These are phyloP conservation scores for Melanogrammus aeglefinus DNA, from an alignment of 2,797 vertebrate genomes.

Conservation along the genomic window DNA sequence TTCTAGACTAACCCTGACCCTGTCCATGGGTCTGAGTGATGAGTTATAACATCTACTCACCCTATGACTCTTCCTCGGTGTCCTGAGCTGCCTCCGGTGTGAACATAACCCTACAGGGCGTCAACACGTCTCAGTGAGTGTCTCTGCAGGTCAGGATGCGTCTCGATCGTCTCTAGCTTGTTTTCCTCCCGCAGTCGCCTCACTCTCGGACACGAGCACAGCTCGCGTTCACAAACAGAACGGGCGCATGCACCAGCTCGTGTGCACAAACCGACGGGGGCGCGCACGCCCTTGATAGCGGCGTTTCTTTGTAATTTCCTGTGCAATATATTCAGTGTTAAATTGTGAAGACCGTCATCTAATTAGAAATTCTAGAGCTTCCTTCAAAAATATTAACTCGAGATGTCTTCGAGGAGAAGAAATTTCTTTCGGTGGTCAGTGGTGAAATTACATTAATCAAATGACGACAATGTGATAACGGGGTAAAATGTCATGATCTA, in stretches of 20 bases:
- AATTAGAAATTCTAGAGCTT: neutral
- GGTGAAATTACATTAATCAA: neutral
- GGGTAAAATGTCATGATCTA: conserved; percentile 33
- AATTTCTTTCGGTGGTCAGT: neutral
- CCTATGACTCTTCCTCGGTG: conserved; percentile 49
- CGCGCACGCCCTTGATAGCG: conserved; percentile 64
- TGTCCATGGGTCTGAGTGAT: too few species aligned
- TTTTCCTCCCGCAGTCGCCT: conserved; percentile 74
- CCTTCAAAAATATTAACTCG: neutral
- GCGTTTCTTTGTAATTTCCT: neutral
- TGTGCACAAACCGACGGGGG: conserved; percentile 51
- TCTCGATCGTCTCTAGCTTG: conserved; percentile 55
- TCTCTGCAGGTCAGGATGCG: conserved; percentile 56
- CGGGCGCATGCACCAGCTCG: conserved; percentile 61
- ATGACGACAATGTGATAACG: neutral
- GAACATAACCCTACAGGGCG: conserved; percentile 52
- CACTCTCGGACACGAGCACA: conserved; percentile 61
- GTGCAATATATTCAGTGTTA: neutral
- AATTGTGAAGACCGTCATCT: conserved; percentile 1
- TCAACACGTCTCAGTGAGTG: conserved; percentile 50
- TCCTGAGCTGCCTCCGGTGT: conserved; percentile 39
- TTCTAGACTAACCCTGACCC: neutral
- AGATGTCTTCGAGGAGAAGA: neutral
- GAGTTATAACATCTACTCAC: conserved; percentile 57
- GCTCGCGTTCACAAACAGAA: conserved; percentile 52